phyloP scores from a whole-genome alignment of 2,113 vertebrate genomes.

The Arenaria interpres region DNA sequence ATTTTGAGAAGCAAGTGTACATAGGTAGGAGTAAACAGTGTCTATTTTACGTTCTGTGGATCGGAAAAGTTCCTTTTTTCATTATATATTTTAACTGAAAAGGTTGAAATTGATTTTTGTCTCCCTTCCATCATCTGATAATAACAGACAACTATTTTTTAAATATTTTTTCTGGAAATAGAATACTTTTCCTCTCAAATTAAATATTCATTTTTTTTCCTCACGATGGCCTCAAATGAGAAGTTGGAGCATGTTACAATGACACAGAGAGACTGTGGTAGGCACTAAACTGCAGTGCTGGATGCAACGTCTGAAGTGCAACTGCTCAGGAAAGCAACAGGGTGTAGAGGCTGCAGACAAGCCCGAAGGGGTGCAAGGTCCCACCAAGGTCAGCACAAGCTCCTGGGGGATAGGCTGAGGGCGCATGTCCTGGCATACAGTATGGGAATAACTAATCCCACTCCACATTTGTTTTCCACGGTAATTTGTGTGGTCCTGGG shows the following conservation, averaged over 20 bases:
- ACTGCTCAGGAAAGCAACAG: fast-evolving
- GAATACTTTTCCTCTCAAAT: background rate
- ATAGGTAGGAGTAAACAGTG: background rate
- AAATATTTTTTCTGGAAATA: background rate
- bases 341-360: background rate
- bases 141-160: background rate
- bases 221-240: background rate
- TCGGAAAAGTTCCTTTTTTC: background rate
- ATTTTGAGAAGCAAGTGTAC: background rate
- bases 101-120: background rate
- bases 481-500: background rate
- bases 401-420: background rate
- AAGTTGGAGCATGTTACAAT: background rate
- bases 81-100: background rate
- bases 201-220: background rate
- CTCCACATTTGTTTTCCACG: background rate
- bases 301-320: background rate
- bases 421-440: too few relatives aligned
- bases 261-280: background rate
- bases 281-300: background rate
- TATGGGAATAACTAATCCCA: background rate
- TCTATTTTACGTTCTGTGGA: background rate
- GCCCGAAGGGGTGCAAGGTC: background rate
- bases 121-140: background rate
- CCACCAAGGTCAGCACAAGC: background rate